A percentile compares a stretch with the other conserved stretches of the same genome.
phyloP scores from a whole-genome alignment of 2,888 invertebrate genomes.

The Cartodere bifasciata region DNA sequence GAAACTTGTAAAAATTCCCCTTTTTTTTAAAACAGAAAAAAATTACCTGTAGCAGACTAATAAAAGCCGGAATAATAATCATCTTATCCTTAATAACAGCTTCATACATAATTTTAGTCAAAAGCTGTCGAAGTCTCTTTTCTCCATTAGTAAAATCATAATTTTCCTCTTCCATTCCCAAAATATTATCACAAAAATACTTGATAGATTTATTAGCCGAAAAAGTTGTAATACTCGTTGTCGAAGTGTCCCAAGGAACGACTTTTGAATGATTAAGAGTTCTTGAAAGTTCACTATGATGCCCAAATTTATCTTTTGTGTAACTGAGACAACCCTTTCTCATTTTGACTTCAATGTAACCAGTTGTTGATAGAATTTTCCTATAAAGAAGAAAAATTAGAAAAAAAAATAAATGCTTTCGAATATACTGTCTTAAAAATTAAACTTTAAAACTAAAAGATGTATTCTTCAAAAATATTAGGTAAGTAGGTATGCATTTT shows the following conservation, averaged over 20 bases:
- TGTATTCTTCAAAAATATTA: background rate
- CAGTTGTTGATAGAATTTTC: constrained; percentile 51
- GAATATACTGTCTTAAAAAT: background rate
- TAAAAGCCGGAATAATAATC: constrained; percentile 60
- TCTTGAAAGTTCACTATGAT: constrained; percentile 64
- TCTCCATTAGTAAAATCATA: constrained; percentile 28
- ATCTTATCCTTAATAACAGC: constrained; percentile 71
- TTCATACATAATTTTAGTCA: constrained; percentile 62
- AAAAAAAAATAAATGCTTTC: background rate
- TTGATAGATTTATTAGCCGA: constrained; percentile 59
- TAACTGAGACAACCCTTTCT: constrained; percentile 82
- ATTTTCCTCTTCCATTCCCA: constrained; percentile 25
- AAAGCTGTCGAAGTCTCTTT: constrained; percentile 41
- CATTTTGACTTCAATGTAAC: constrained; percentile 74
- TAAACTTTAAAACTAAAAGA: background rate
- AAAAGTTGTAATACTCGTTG: constrained; percentile 59
- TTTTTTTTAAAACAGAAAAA: too few relatives aligned
- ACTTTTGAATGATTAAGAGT: constrained; percentile 63
- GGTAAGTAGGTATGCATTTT: too few relatives aligned
- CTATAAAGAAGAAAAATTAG: constrained; percentile 31
- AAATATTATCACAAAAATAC: constrained; percentile 57
- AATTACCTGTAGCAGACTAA: constrained; percentile 52
- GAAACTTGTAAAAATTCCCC: too few relatives aligned
- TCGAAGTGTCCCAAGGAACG: constrained; percentile 52
- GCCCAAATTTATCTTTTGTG: constrained; percentile 70